phyloP scores from a whole-genome alignment of 2,888 invertebrate genomes.

The Choreutis nemorana region DNA sequence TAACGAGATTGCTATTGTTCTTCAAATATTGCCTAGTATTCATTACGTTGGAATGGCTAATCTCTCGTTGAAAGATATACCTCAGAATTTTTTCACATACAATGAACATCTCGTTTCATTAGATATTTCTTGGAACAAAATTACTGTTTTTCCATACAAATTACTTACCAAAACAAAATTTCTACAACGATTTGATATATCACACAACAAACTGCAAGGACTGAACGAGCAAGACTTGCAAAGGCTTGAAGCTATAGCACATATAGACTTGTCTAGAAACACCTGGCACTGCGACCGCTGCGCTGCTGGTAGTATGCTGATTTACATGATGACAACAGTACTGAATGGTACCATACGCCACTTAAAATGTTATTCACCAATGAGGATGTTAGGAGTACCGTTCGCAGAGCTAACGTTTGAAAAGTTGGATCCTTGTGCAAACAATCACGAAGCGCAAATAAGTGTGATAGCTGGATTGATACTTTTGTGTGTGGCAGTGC shows the following conservation, averaged over 20 bases:
- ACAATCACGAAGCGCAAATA: conserved; percentile 63
- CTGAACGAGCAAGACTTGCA: conserved; percentile 66
- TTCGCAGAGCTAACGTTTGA: conserved; percentile 35
- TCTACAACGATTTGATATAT: conserved; percentile 73
- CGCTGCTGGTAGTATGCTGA: conserved; percentile 64
- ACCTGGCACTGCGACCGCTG: conserved; percentile 76
- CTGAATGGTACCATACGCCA: conserved; percentile 56
- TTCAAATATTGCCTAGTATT: conserved; percentile 67
- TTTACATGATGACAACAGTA: conserved; percentile 62
- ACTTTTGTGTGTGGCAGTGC: conserved; percentile 38
- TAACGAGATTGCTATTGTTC: conserved; percentile 62
- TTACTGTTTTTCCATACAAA: conserved; percentile 65
- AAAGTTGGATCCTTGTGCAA: conserved; percentile 46
- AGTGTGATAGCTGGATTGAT: conserved; percentile 62
- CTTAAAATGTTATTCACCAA: conserved; percentile 68
- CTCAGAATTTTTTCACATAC: conserved; percentile 65
- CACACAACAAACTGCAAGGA: conserved; percentile 74
- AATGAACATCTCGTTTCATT: conserved; percentile 69
- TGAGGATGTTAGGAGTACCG: conserved; percentile 50
- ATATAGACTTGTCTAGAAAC: conserved; percentile 66
- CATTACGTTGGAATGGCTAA: conserved; percentile 67
- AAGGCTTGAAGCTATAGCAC: conserved; percentile 64
- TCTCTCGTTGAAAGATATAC: conserved; percentile 63
- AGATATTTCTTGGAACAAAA: conserved; percentile 78
- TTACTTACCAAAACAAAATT: conserved; percentile 64